Evolutionary conservation across 2,113 vertebrate genomes (phyloP).

Genomic region (Hemiscyllium ocellatum): DNA sequence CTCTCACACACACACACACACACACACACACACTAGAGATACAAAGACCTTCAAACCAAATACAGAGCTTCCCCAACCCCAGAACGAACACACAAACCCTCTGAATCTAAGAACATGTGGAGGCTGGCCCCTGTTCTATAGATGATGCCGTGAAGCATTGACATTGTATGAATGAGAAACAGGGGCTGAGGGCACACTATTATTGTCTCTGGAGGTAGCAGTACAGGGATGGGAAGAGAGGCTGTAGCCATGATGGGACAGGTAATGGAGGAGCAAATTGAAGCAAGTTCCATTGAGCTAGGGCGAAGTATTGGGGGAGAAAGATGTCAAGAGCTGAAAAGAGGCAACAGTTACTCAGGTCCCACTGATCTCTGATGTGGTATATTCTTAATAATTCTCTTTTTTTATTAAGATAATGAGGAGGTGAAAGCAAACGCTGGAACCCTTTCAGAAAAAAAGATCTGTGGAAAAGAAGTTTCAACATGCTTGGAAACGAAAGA

Average conservation of each 20-base stretch:
- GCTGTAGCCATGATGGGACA: neutral
- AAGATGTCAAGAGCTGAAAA: neutral
- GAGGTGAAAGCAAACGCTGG: neutral
- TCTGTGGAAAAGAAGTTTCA: neutral
- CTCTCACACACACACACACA: neutral
- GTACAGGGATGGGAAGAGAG: neutral
- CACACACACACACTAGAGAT: neutral
- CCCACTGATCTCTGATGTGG: neutral
- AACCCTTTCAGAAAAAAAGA: neutral
- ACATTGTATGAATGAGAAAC: neutral
- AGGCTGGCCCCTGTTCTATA: neutral
- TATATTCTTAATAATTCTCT: neutral
- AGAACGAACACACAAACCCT: neutral
- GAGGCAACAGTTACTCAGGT: neutral
- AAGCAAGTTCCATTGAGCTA: neutral
- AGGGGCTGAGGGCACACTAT: neutral
- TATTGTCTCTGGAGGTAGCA: neutral
- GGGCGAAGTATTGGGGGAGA: neutral
- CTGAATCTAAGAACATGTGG: neutral
- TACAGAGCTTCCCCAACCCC: neutral
- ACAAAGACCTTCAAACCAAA: neutral
- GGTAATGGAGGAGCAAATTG: neutral
- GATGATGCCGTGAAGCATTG: neutral
- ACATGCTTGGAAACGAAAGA: neutral
- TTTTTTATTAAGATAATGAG: too few relatives aligned